These are phyloP conservation scores for Dallia pectoralis DNA, from an alignment of 2,797 vertebrate species.

Conservation along the genomic window DNA sequence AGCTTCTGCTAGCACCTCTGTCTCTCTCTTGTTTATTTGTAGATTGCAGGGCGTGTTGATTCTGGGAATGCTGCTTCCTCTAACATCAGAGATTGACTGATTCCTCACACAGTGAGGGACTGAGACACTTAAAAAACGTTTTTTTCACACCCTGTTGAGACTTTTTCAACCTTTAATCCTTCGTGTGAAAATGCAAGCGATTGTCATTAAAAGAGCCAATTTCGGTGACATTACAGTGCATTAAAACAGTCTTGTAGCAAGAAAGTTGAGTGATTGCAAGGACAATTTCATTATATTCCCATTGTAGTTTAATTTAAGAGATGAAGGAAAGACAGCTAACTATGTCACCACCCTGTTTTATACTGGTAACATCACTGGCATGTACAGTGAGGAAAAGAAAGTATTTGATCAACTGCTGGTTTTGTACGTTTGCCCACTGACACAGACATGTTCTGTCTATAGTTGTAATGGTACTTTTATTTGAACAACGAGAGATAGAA, in stretches of 20 bases:
- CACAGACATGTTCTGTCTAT: too few relatives aligned
- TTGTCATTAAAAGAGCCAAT: not conserved
- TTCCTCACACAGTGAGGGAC: constrained; percentile 47
- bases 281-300: not conserved
- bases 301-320: not conserved
- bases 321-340: not conserved
- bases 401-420: too few relatives aligned
- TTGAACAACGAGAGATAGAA: too few relatives aligned
- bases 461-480: too few relatives aligned
- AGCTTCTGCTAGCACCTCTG: constrained; percentile 48
- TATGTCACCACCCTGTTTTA: not conserved
- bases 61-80: constrained; percentile 59
- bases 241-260: constrained; percentile 13
- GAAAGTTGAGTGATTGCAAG: not conserved
- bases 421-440: too few relatives aligned
- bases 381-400: too few relatives aligned
- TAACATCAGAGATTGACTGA: constrained; percentile 67
- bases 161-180: constrained; percentile 30
- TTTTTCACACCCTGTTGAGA: constrained; percentile 1
- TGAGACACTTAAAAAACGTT: constrained; percentile 51
- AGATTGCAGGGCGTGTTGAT: constrained; percentile 69
- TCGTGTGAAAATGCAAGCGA: not conserved
- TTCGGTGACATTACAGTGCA: not conserved
- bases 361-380: not conserved
- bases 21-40: constrained; percentile 64